Conservation (phyloP, 2,797 vertebrate species). For the Benthosema pterotum region DNA sequence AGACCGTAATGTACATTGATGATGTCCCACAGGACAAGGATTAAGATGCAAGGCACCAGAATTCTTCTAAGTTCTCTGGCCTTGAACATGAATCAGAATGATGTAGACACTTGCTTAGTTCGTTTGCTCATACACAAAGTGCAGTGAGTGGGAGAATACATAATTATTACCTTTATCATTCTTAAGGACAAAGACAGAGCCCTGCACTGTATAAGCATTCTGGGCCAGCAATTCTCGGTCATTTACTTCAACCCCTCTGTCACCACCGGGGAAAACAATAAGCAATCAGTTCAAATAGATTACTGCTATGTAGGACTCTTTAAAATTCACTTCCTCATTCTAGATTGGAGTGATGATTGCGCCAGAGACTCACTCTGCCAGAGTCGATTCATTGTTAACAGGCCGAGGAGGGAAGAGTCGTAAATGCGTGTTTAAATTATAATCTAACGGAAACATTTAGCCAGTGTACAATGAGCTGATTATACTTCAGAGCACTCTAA, state of each 20-base stretch:
- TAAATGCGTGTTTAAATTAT: constrained; percentile 50
- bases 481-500: constrained; percentile 30
- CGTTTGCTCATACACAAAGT: constrained; percentile 45
- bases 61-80: constrained; percentile 51
- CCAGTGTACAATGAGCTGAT: constrained; percentile 42
- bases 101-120: constrained; percentile 53
- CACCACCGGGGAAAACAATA: constrained; percentile 44
- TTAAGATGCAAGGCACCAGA: constrained; percentile 9
- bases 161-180: constrained; percentile 73
- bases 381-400: constrained; percentile 45
- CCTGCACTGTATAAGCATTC: constrained; percentile 46
- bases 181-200: constrained; percentile 50
- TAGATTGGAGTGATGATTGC: constrained; percentile 48
- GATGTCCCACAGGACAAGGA: constrained; percentile 27
- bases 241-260: constrained; percentile 50
- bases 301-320: constrained; percentile 49
- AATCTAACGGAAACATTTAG: constrained; percentile 35
- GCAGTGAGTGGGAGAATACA: constrained; percentile 36
- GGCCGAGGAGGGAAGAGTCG: constrained; percentile 18
- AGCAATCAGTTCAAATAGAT: constrained; percentile 52
- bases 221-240: constrained; percentile 44
- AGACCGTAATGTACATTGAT: constrained; percentile 28
- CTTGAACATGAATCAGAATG: constrained; percentile 34
- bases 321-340: constrained; percentile 44
- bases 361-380: constrained; percentile 35